Base-by-base conservation (phyloP, 2,797 vertebrate genomes). In the Xenentodon cancila region DNA sequence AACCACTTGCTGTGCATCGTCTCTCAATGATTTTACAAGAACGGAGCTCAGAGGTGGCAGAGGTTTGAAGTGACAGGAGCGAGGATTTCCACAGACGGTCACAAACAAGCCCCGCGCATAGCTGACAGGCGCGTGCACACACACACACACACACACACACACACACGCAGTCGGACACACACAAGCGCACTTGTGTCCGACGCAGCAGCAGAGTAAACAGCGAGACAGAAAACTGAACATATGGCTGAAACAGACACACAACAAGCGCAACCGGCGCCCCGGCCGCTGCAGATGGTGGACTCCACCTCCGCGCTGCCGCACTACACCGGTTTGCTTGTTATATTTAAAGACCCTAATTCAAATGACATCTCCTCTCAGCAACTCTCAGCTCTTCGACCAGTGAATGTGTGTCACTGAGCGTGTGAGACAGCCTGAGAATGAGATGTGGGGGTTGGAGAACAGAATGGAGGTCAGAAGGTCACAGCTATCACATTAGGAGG, bases 381-480 rank as follows among this genome's bases (percentile, higher is more conserved):
- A 74, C 76, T 75, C 27, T 40, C 15, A 68, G 73, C 79, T 77
- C 75, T 76, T 61, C 30, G 27, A 18, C 7, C 21, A 8, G 48
- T 72, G 62, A 84, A 69, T 84, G 79, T 73, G 56, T 68, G 63
- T 70, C 79, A 64, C 67, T 47, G 64, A 64, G 48, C 56, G 51
- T 65, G 79, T 71, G 66, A 50, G 75, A 70, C 69, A 69, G 65
- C 60, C 61, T 15, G 51, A 66, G 78, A 81, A 77, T 49, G 59
- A 57, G 67, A 50, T 40, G 49, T 48, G 78, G 80, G 79, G 82
- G 64, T 53, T 44, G 75, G 68, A 47, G 40, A 43, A 68, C 56
- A 71, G 77, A 80, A 71, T 34, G 48, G 65, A 71, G 88, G 88
- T 87, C 85, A 84, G 51, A 18, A 34, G 86, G 87, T 88, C 81